Evolutionary conservation across 2,113 vertebrate species (phyloP).

Genomic region (rat (Rattus norvegicus)): GRCr8 NC_086023.1:72709001-72709500

Average conservation of each 20-base stretch:
- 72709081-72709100: background rate
- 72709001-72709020: background rate
- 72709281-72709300: background rate
- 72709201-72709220: background rate
- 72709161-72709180: background rate
- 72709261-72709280: background rate
- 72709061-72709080: background rate
- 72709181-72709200: conserved; percentile 52
- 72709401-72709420: background rate
- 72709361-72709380: background rate
- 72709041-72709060: background rate
- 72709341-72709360: background rate
- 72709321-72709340: background rate
- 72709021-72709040: conserved; percentile 14
- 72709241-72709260: background rate
- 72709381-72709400: background rate
- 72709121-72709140: background rate
- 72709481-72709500: background rate
- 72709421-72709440: background rate
- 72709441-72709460: background rate
- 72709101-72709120: background rate
- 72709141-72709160: conserved; percentile 1
- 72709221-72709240: background rate
- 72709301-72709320: background rate
- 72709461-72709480: background rate